Conservation (phyloP, 2,888 invertebrate genomes). For the Serripes groenlandicus region DNA sequence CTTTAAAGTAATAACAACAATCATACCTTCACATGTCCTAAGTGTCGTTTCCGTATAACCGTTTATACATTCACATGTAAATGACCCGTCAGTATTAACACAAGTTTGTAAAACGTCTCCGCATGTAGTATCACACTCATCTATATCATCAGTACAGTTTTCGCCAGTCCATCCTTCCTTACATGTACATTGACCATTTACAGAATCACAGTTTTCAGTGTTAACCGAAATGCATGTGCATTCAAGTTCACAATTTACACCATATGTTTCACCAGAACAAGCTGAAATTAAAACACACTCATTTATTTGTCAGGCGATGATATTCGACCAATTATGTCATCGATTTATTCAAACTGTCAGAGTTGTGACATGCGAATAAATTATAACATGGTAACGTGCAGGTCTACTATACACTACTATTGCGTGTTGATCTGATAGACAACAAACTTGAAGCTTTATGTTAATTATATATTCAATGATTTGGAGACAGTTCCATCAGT, state of each 20-base stretch:
- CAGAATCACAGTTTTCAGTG: not conserved
- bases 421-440: no score
- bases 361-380: no score
- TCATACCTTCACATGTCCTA: not conserved
- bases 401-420: no score
- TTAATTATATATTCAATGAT: no score
- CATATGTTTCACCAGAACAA: not conserved
- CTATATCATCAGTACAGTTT: not conserved
- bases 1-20: not conserved
- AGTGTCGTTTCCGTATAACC: conserved; percentile 46
- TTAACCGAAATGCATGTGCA: not conserved
- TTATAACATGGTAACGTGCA: no score
- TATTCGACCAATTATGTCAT: no score
- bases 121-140: conserved; percentile 37
- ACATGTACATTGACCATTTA: not conserved
- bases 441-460: no score
- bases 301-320: no score
- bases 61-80: conserved; percentile 53
- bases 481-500: no score
- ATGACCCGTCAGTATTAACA: conserved; percentile 60
- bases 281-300: not conserved
- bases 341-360: no score
- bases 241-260: not conserved
- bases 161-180: not conserved
- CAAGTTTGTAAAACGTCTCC: conserved; percentile 52